phyloP scores from a whole-genome alignment of 2,888 invertebrate species.

The Serripes groenlandicus region DNA sequence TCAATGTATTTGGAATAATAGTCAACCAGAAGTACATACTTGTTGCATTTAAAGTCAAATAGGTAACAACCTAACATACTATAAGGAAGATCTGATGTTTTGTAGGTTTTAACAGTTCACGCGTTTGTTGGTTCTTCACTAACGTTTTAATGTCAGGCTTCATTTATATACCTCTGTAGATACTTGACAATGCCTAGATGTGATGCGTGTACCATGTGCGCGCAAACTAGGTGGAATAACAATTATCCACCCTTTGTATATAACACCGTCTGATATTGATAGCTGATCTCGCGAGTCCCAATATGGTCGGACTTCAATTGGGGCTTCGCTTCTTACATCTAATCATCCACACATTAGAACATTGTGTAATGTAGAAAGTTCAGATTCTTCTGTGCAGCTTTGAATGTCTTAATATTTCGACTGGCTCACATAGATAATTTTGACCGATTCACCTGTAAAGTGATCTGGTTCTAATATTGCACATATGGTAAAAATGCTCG shows the following conservation, averaged over 20 bases:
- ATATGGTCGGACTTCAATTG: conserved; percentile 43
- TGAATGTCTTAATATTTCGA: conserved; percentile 28
- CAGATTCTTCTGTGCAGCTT: conserved; percentile 15
- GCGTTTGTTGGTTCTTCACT: conserved; percentile 53
- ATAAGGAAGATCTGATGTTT: conserved; percentile 60
- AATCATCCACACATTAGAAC: conserved; percentile 49
- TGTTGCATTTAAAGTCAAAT: conserved; percentile 58
- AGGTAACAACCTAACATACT: too few species aligned
- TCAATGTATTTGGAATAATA: conserved; percentile 66
- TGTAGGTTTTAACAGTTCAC: conserved; percentile 60
- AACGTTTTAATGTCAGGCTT: conserved; percentile 50
- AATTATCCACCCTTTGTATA: conserved; percentile 59
- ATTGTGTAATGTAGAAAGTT: conserved; percentile 16
- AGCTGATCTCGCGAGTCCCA: conserved; percentile 41
- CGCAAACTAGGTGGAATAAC: conserved; percentile 37
- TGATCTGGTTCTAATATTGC: too few species aligned
- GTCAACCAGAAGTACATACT: conserved; percentile 61
- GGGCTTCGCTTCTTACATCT: conserved; percentile 40
- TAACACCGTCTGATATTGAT: conserved; percentile 43
- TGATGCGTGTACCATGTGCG: conserved; percentile 48
- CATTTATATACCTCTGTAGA: conserved; percentile 59
- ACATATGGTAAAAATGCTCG: conserved; percentile 64
- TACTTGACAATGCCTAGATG: conserved; percentile 64
- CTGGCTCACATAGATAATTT: conserved; percentile 36
- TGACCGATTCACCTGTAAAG: conserved; percentile 1